Base-by-base conservation (phyloP, 2,113 vertebrate genomes). In the Numida meleagris region DNA sequence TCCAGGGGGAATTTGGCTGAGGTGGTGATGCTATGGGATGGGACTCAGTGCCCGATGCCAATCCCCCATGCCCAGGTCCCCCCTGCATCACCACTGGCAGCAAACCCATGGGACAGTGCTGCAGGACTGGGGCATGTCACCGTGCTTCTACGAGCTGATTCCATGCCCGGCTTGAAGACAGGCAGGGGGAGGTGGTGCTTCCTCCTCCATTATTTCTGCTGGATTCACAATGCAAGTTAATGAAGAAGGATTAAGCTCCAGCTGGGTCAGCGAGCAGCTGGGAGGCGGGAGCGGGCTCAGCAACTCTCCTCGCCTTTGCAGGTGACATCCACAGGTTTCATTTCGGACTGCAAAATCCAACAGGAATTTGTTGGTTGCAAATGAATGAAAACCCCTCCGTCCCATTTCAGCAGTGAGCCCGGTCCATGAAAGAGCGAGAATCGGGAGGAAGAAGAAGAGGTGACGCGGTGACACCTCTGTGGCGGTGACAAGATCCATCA, bases 261-360 rank as follows among this genome's bases (percentile, higher is more conserved):
- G 5, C n/a, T 0, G 1, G 43, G 21, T 9, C 31, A n/a, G n/a
- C n/a, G n/a, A n/a, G n/a, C 25, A 4, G 5, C n/a, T 66, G 63
- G n/a, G 68, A 33, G 36, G 46, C 38, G 72, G 72, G 68, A 55
- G 12, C 0, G 4, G 79, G 50, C 59, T 76, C 6, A 0, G 38
- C 1, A 4, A 7, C 46, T 48, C 67, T 34, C 34, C 13, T 6
- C 6, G 29, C 58, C 58, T 29, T 25, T 59, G 31, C 48, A 80
- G 72, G 51, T 76, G 65, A 17, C 43, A 31, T 14, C 55, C 58
- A 9, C 57, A 15, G 19, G 48, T 12, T 73, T 55, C 10, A 2
- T 55, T 50, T 21, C 6, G 29, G 65, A 55, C 40, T 55, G 68
- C 53, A 43, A 73, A 80, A 73, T 6, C 25, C 20, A 20, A 48